Evolutionary conservation across 2,113 vertebrate genomes (phyloP).

Genomic region (Talpa occidentalis): DNA sequence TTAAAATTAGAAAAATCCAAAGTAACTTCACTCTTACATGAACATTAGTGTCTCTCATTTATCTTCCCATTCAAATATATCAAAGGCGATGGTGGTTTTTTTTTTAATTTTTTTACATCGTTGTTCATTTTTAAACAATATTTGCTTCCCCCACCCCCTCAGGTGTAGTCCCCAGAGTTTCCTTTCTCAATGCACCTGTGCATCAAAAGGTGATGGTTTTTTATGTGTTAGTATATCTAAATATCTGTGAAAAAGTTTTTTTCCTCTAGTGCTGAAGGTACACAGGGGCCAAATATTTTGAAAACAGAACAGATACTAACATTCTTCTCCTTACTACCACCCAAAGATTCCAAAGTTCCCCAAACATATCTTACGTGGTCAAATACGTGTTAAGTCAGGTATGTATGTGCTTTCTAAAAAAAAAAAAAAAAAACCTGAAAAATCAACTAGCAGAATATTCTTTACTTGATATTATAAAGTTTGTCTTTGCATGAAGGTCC

Average conservation of each 20-base stretch:
- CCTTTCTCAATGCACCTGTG: too few relatives aligned
- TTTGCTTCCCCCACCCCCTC: too few relatives aligned
- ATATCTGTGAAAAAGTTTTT: neutral
- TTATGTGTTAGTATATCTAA: neutral
- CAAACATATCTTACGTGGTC: neutral
- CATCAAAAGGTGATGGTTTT: neutral
- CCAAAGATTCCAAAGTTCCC: neutral
- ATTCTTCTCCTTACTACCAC: neutral
- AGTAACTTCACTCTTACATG: constrained; percentile 41
- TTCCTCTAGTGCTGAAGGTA: neutral
- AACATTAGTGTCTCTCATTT: neutral
- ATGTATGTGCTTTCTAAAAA: neutral
- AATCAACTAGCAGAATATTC: neutral
- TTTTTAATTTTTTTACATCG: too few relatives aligned
- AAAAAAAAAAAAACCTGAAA: neutral
- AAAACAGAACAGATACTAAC: neutral
- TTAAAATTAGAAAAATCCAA: constrained; percentile 43
- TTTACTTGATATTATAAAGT: neutral
- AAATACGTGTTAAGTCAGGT: neutral
- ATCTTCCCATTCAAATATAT: constrained; percentile 35
- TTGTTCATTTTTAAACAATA: too few relatives aligned
- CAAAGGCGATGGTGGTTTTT: neutral
- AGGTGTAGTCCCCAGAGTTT: too few relatives aligned
- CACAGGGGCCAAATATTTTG: neutral
- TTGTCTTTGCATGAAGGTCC: neutral